Evolutionary conservation across 2,888 invertebrate species (phyloP), one percentile per base, ranked within the genome.

Genomic region (Chloroclysta siterata): DNA sequence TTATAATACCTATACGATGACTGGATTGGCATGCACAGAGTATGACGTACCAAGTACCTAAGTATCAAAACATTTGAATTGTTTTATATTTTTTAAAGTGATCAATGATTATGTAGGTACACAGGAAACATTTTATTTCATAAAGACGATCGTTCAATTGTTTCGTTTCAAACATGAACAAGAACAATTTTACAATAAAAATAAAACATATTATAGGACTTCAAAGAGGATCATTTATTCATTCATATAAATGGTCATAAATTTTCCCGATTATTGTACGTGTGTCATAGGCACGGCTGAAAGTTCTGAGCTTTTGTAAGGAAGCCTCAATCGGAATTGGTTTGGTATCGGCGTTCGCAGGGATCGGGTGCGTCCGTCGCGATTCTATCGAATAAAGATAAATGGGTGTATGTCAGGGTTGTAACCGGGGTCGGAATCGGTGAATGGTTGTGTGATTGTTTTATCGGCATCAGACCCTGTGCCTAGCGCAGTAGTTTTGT

Each of bases 301-400:
- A 76, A 74, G 76, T 74, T 69, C 70, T 71, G 73, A 78, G 74
- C 78, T 76, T 72, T 74, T 73, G 75, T 71, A 72, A 71, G 72
- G 72, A 74, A 73, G 72, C 69, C 74, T 76, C 79, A 79, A 82
- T 83, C 75, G 77, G 75, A 77, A 79, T 81, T 78, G 69, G 73
- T 72, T 71, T 75, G 72, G 75, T 72, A 75, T 77, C 73, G 71
- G 44, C 73, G 71, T 78, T 79, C 76, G 72, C 73, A 73, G 76
- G 79, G 80, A 81, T 84, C 78, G 81, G 84, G 82, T 81, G 83
- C 80, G 83, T 83, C 80, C 76, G 77, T 81, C 79, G 79, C 80
- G 82, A 85, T 85, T 82, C 84, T 82, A 85, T 89, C 86, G 84
- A 89, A 90, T 89, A 88, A 88, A 89, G 88, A 91, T 89, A 86